Base-by-base conservation (phyloP, 2,113 vertebrate genomes). In the Macroglossus sobrinus region DNA sequence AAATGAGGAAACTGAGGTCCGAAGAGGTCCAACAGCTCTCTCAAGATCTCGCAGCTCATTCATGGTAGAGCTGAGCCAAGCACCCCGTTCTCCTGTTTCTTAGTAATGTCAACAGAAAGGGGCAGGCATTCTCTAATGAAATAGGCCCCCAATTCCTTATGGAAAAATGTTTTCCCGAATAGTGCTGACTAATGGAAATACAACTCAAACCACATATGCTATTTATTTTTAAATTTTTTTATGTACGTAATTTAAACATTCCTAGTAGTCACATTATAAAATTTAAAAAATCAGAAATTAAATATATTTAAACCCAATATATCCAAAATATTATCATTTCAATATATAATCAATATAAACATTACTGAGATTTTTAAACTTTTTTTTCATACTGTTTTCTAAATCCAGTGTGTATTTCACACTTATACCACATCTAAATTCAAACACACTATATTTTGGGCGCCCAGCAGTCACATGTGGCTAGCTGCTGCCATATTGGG, bases 281-380 rank as follows among this genome's bases (percentile, higher is more conserved):
- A 28, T 28, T 69, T 53, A 86, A 75, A 92, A 76, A 81, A 82
- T 84, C 50, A 50, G 26, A 47, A 59, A 80, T 95, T 84, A 66
- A 78, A 66, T 50, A 45, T 15, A 69, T 69, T 87, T 96, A 69
- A 57, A 45, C 57, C 28, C 69, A 89, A 4, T 53, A 63, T 43
- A 61, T 63, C 38, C 35, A 90, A 91, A 91, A 71, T 26, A 38
- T 22, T 22, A 38, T n/a, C 66, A 86, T 91, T 85, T 81, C 35
- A 63, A 55, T 21, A 55, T 30, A 8, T 2, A 43, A 45, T 45
- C 38, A 45, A 4, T 59, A 43, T 22, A 81, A 59, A 91, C 35
- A 28, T 38, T 33, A 57, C 22, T 74, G 33, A 64, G 18, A 11
- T 47, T 47, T 30, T 76, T 45, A 43, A 33, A 53, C 12, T 22